Percentiles rank a stretch among this genome's conserved stretches.
These are phyloP conservation scores for Trematomus bernacchii DNA, from an alignment of 2,797 vertebrate species.

Conservation along the genomic window DNA sequence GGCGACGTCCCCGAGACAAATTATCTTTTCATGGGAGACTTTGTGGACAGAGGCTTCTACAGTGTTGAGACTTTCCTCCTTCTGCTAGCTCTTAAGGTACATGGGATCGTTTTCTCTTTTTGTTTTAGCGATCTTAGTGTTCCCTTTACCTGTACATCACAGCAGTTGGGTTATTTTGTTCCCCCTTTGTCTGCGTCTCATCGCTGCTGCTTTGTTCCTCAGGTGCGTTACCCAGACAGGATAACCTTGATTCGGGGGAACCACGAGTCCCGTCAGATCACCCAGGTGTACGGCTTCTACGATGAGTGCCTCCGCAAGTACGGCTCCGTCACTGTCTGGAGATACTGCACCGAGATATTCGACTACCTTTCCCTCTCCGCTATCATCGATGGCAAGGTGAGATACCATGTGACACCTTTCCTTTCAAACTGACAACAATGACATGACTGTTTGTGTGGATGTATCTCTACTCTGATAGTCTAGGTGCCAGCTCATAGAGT, in stretches of 20 bases:
- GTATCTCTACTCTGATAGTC: background rate
- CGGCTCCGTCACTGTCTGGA: slow-evolving; percentile 96
- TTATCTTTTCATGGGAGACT: slow-evolving; percentile 97
- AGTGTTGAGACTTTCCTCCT: slow-evolving; percentile 96
- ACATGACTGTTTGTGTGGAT: background rate
- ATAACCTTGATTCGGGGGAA: slow-evolving; percentile 96
- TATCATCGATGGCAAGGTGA: slow-evolving; percentile 96
- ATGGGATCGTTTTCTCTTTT: background rate
- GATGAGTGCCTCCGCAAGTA: slow-evolving; percentile 96
- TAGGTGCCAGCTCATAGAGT: no score
- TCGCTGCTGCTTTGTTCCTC: background rate
- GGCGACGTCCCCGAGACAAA: slow-evolving; percentile 96
- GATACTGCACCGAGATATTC: slow-evolving; percentile 98
- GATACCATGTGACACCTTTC: background rate
- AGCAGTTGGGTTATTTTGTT: background rate
- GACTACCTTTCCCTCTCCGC: slow-evolving; percentile 97
- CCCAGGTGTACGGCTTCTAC: slow-evolving; percentile 96
- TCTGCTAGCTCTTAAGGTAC: slow-evolving; percentile 93
- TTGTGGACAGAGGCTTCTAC: slow-evolving; percentile 96
- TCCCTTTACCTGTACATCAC: background rate
- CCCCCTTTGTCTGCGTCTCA: background rate
- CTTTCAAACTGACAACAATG: background rate
- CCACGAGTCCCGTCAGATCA: slow-evolving; percentile 96
- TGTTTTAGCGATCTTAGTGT: background rate
- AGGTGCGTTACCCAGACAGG: slow-evolving; percentile 96